Base-by-base conservation (phyloP, 37 sponge, comb jelly and placozoan genomes). In the Agelas oroides region DNA sequence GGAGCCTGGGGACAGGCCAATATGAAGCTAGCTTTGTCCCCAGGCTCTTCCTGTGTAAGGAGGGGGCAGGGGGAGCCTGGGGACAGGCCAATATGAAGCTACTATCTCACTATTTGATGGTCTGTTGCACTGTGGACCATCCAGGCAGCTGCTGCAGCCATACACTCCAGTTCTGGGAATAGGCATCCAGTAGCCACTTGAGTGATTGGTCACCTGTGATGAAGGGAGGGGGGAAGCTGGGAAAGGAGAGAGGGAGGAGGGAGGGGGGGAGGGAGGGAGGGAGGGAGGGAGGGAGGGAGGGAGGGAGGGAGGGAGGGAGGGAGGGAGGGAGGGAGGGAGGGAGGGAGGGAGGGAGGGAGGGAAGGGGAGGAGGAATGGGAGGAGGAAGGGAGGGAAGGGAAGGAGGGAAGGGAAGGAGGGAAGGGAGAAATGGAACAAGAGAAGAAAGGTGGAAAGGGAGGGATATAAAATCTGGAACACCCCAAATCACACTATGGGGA, bases 181-280 rank as follows among this genome's bases (percentile, higher is more conserved):
- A 73, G 35, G 85, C 78, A 54, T 88, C 72, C 56, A 87, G 65
- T 38, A 96, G 80, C 97, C 97, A 96, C 27, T 80, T 62, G 34
- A 85, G 73, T 23, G 94, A 93, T 25, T 88, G 56, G 18, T 84
- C 77, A 0, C 87, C 92, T 1, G 82, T 96, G 17, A 91, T 69
- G 39, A 77, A 88, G 3, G 86, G 86, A 21, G 97, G 97, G 38
- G 97, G 94, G 70, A 93, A 96, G 59, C 95, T 83, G 52, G 54
- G 41, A 1, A 32, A 20, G 2, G 79, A 5, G 65, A 38, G 66
- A 17, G 46, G 39, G 39, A 21, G 66, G 28, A 1, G 1, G 66
- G 38, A 31, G 39, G 64, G 65, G 16, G 78, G 52, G 23, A 34
- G 23, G 37, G 53, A 16, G 16, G 75, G 75, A 14, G 0, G 56